phyloP scores from a whole-genome alignment of 2,113 vertebrate species.

The Lethenteron camtschaticum region DNA sequence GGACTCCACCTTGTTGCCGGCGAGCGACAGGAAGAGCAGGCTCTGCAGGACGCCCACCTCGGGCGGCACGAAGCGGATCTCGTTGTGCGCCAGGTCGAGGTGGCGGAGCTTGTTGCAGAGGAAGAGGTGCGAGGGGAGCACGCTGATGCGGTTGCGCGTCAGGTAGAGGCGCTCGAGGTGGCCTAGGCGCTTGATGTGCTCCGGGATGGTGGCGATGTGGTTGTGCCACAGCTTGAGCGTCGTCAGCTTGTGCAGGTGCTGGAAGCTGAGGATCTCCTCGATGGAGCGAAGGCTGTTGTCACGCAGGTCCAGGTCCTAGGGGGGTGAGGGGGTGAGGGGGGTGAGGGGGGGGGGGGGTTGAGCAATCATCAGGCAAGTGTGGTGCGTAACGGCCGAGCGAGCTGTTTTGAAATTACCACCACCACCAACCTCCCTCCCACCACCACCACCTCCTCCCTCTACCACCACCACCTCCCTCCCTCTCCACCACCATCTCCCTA shows the following conservation, averaged over 20 bases:
- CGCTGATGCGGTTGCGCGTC: constrained; percentile 45
- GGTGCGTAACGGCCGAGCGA: not conserved
- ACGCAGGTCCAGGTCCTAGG: constrained; percentile 49
- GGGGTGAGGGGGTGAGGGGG: constrained; percentile 29
- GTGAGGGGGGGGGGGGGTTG: constrained; percentile 47
- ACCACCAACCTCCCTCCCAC: too few relatives aligned
- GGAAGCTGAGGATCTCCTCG: constrained; percentile 59
- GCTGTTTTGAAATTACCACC: too few relatives aligned
- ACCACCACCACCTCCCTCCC: too few relatives aligned
- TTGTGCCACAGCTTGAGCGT: constrained; percentile 54
- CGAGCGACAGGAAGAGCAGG: constrained; percentile 35
- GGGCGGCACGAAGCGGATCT: constrained; percentile 29
- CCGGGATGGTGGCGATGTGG: constrained; percentile 40
- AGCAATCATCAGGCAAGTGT: constrained; percentile 35
- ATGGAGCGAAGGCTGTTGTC: constrained; percentile 51
- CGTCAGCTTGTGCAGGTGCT: constrained; percentile 45
- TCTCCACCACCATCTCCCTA: fast-evolving
- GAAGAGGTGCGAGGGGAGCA: constrained; percentile 35
- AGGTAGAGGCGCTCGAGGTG: constrained; percentile 38
- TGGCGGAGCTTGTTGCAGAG: constrained; percentile 40
- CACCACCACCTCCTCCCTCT: fast-evolving
- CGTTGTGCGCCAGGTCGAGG: constrained; percentile 52
- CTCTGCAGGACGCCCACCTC: constrained; percentile 42
- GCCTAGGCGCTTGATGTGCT: constrained; percentile 45
- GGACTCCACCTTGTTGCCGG: constrained; percentile 39